phyloP scores from a whole-genome alignment of 2,113 vertebrate species.

The Cochlearius cochlearius region DNA sequence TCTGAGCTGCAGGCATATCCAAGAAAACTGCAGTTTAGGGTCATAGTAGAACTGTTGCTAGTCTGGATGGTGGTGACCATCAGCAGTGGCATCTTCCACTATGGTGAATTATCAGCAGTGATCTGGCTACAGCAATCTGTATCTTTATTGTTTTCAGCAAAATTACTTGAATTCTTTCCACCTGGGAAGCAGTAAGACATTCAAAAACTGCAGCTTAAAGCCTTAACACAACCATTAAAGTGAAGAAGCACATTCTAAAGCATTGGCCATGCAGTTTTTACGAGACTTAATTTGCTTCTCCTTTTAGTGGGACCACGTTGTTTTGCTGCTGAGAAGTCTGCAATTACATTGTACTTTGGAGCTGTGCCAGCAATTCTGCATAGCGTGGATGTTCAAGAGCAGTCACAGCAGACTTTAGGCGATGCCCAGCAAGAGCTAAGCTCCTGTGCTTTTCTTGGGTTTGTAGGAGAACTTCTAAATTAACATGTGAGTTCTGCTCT shows the following conservation, averaged over 20 bases:
- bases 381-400: background rate
- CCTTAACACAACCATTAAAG: background rate
- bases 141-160: background rate
- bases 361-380: constrained; percentile 11
- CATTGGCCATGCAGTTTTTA: background rate
- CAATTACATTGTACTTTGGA: constrained; percentile 24
- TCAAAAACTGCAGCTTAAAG: background rate
- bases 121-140: background rate
- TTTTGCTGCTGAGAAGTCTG: constrained; percentile 39
- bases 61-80: background rate
- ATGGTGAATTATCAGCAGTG: background rate
- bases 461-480: background rate
- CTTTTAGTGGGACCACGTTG: constrained; percentile 24
- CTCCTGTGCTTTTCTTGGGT: background rate
- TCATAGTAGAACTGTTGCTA: background rate
- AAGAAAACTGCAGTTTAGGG: background rate
- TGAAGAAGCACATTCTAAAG: constrained; percentile 12
- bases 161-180: background rate
- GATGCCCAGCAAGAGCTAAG: background rate
- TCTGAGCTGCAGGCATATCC: background rate
- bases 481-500: background rate
- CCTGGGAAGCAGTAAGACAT: background rate
- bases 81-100: background rate
- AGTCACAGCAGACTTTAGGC: background rate
- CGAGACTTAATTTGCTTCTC: constrained; percentile 19